Base-by-base conservation (phyloP, 2,797 vertebrate species). In the Oophaga sylvatica region DNA sequence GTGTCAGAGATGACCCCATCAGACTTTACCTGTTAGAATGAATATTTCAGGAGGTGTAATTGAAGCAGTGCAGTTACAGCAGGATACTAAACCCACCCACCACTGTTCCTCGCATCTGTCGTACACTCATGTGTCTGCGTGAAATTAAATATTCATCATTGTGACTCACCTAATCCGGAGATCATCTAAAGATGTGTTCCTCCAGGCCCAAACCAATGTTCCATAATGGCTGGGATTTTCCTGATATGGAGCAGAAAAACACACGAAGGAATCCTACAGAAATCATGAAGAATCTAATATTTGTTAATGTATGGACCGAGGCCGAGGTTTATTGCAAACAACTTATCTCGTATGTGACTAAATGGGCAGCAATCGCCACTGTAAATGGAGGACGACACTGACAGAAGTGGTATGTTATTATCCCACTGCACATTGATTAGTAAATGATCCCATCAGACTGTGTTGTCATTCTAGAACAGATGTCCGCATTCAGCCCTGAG, bases 31-130 rank as follows among this genome's bases (percentile, higher is more conserved):
- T n/a, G 41, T 20, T 45, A 4, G 71, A 22, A 76, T 76, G 41
- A 76, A 76, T 76, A 53, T 76, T 76, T 76, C 22, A 76, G 73
- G 15, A 53, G 41, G 22, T 76, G 73, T 76, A 76, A 76, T 53
- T 76, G 73, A 76, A 76, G 73, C 17, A 19, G 73, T 22, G 45
- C 20, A 53, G 73, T 76, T 48, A 4, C 53, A 53, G 73, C 73
- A 76, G 71, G 45, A 76, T 53, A 48, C 20, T 76, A 12, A 76
- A 76, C 16, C 73, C 73, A 53, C 73, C 45, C 35, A 41, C 35
- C 35, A 15, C 41, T 45, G 0, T 48, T 45, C 71, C 22, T 75
- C 71, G 22, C 70, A 41, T 45, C 70, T 73, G 70, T 73, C 19
- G 9, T 45, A 22, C 19, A 75, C 73, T 76, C 45, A n/a, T 48